Evolutionary conservation across 2,888 invertebrate species (phyloP), one percentile per base, ranked within the genome.

Genomic region (Agrochola lychnidis): DNA sequence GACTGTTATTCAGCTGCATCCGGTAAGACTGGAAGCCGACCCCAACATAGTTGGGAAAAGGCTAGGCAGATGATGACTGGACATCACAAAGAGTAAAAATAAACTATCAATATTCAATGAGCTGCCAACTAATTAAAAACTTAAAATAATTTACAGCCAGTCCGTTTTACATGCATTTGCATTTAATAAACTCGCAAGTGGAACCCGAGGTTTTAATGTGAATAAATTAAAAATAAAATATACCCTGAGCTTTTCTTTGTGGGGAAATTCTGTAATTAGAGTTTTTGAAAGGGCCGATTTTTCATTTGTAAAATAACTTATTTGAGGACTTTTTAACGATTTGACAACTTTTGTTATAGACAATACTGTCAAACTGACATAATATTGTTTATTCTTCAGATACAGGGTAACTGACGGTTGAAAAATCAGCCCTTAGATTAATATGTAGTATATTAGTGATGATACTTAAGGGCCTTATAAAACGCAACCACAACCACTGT

Each of bases 131-230:
- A 81, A 80, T 80, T 80, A 76, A 81, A 79, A 76, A 69, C 66
- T 70, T 76, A 51, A 70, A 81, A 62, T 80, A 70, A 79, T 79
- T 62, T 56, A 66, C 66, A 40, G 64, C 7, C 68, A 40, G 66
- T n/a, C 30, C 48, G 64, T 67, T 80, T 80, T 81, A 61, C 77
- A 76, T 81, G 66, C 76, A 80, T 76, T 80, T 82, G 66, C 80
- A 80, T 80, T 79, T 80, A 81, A 80, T 81, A 67, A 81, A 61
- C 61, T 70, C 30, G n/a, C 42, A 62, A 70, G 69, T 66, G 51
- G 70, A 10, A 1, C 12, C 63, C 0, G 16, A 57, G 66, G 66
- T 80, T 70, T 56, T 62, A 74, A 81, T 76, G 48, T 56, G 76
- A 81, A 76, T 81, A 75, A 76, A 70, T 80, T 80, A 63, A 64